Evolutionary conservation across 2,888 invertebrate genomes (phyloP).

Genomic region (Watsonalla cultraria): DNA sequence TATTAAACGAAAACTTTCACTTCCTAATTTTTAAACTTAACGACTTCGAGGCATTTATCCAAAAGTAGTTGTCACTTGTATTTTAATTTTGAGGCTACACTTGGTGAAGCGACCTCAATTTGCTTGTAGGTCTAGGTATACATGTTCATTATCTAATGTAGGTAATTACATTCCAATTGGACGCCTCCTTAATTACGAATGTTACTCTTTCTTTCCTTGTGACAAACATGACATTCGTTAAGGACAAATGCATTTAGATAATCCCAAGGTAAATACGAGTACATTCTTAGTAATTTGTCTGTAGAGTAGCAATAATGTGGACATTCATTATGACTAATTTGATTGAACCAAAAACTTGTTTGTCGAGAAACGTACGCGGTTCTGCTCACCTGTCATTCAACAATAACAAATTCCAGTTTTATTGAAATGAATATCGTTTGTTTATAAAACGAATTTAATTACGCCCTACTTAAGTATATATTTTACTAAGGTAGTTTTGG

Average conservation of each 20-base stretch:
- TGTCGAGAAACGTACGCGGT: background rate
- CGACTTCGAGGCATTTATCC: background rate
- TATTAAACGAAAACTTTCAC: constrained; percentile 12
- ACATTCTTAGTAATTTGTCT: too few relatives aligned
- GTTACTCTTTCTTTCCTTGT: background rate
- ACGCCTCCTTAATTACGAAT: background rate
- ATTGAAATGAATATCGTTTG: background rate
- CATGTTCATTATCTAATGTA: background rate
- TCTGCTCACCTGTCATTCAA: background rate
- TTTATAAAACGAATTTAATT: background rate
- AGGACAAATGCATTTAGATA: too few relatives aligned
- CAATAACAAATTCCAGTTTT: background rate
- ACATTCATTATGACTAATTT: background rate
- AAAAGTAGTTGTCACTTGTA: background rate
- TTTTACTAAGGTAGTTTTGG: background rate
- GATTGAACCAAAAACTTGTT: background rate
- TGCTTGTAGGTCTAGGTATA: background rate
- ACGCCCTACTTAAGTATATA: background rate
- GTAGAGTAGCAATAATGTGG: background rate
- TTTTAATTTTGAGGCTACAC: background rate
- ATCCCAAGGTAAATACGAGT: too few relatives aligned
- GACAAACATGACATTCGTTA: too few relatives aligned
- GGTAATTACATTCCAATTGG: background rate
- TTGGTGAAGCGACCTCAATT: background rate
- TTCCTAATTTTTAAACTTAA: constrained; percentile 5